Conservation (phyloP, 2,797 vertebrate species). For the Micropoecilia bifurca region DNA sequence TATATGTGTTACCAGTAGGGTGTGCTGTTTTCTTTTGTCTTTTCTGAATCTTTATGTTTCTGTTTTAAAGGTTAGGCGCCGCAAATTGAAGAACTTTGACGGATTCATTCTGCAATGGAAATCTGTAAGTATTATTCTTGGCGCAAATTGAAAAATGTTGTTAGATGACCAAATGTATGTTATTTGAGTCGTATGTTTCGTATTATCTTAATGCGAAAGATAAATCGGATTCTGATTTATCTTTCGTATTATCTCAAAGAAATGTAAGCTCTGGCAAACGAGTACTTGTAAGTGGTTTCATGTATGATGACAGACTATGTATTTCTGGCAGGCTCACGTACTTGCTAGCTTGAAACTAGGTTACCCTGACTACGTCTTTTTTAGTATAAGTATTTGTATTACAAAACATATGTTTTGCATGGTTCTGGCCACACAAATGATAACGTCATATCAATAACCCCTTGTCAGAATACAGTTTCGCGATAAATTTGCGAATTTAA, state of each 20-base stretch:
- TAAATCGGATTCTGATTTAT: not conserved
- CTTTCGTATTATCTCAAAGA: not conserved
- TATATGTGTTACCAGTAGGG: slow-evolving; percentile 61
- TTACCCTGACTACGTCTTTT: not conserved
- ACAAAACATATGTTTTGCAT: not conserved
- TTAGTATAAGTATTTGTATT: not conserved
- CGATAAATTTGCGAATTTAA: not conserved
- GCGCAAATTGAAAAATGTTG: slow-evolving; percentile 6
- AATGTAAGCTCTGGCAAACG: slow-evolving; percentile 6
- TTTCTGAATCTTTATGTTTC: slow-evolving; percentile 42
- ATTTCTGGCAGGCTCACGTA: fast-evolving
- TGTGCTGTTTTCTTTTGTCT: slow-evolving; percentile 59
- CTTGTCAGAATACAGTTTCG: not conserved
- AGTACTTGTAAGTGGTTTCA: not conserved
- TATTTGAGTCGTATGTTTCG: not conserved
- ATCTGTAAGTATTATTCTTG: slow-evolving; percentile 71
- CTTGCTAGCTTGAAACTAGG: not conserved
- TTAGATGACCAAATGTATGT: not conserved
- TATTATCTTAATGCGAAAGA: no score
- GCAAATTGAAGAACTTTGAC: slow-evolving; percentile 23
- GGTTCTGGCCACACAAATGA: no score
- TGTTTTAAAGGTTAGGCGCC: slow-evolving; percentile 59
- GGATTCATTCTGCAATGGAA: slow-evolving; percentile 6
- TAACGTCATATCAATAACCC: not conserved
- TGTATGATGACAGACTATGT: not conserved